Percentiles rank a stretch among this genome's conserved stretches.
Evolutionary conservation across 1,140 invertebrate species (phyloP).

Genomic region (Agrypnia vestita): DNA sequence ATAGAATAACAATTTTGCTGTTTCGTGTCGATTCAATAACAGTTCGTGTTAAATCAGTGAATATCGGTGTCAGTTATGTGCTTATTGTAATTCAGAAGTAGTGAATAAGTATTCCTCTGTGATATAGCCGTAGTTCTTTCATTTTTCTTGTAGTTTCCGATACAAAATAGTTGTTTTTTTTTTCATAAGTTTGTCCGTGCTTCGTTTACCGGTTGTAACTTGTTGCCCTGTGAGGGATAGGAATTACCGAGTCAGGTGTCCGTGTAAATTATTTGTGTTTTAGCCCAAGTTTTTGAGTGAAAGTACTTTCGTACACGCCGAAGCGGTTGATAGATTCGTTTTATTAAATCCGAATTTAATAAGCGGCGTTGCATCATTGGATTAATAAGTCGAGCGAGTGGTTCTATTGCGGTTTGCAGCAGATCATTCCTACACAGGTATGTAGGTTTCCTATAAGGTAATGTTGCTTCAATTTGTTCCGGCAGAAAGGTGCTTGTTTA

Average conservation of each 20-base stretch:
- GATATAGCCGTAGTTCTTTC: slow-evolving; percentile 44
- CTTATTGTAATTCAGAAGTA: slow-evolving; percentile 22
- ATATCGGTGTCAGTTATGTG: slow-evolving; percentile 46
- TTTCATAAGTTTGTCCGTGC: slow-evolving; percentile 31
- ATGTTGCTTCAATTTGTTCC: no score
- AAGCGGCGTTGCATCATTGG: slow-evolving; percentile 26
- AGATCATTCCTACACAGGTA: slow-evolving; percentile 16
- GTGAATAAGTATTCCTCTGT: slow-evolving; percentile 38
- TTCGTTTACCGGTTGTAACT: slow-evolving; percentile 38
- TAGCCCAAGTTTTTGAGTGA: slow-evolving; percentile 31
- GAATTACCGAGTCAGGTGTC: slow-evolving; percentile 33
- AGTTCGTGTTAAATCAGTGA: slow-evolving; percentile 35
- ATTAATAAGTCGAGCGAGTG: slow-evolving; percentile 18
- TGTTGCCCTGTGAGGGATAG: slow-evolving; percentile 25
- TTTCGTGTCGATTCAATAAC: slow-evolving; percentile 37
- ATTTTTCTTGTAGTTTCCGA: slow-evolving; percentile 30
- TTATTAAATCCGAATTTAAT: slow-evolving; percentile 24
- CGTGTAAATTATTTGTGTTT: slow-evolving; percentile 26
- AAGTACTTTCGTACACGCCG: background rate
- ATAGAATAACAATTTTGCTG: slow-evolving; percentile 35
- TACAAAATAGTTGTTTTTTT: slow-evolving; percentile 42
- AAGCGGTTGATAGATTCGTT: background rate
- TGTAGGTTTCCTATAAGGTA: background rate
- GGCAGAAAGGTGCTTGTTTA: no score
- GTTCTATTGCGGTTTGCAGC: background rate